Evolutionary conservation across 2,113 vertebrate species (phyloP).

Genomic region (Apistogramma diplotaenia): DNA sequence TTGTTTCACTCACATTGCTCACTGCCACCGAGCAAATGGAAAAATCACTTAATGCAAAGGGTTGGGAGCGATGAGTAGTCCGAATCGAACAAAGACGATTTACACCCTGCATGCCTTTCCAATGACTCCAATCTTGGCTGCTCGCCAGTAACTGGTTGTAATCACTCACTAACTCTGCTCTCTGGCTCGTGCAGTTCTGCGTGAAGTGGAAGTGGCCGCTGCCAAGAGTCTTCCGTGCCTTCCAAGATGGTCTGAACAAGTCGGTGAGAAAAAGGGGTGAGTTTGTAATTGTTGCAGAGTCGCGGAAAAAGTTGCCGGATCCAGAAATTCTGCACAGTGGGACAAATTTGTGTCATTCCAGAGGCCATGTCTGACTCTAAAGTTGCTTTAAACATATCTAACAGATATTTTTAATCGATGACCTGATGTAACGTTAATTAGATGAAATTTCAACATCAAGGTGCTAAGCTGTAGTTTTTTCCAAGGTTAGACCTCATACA

Average conservation of each 20-base stretch:
- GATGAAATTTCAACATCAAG: background rate
- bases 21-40: conserved; percentile 10
- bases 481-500: background rate
- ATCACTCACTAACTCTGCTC: conserved; percentile 37
- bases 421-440: background rate
- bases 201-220: conserved; percentile 36
- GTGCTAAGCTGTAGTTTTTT: background rate
- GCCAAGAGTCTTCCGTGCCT: conserved; percentile 5
- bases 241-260: conserved; percentile 20
- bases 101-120: conserved; percentile 24
- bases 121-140: conserved; percentile 19
- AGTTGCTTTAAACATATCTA: too few relatives aligned
- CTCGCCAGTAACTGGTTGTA: conserved; percentile 28
- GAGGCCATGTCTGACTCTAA: too few relatives aligned
- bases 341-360: background rate
- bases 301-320: conserved; percentile 13
- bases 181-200: background rate
- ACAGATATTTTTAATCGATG: background rate
- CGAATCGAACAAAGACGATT: conserved; percentile 40
- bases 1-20: conserved; percentile 22
- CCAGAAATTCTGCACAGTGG: background rate
- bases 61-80: conserved; percentile 19
- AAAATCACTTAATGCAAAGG: conserved; percentile 29
- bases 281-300: conserved; percentile 24
- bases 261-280: background rate